Conservation (phyloP, 2,113 vertebrate species). For the Synodontis membranacea region DNA sequence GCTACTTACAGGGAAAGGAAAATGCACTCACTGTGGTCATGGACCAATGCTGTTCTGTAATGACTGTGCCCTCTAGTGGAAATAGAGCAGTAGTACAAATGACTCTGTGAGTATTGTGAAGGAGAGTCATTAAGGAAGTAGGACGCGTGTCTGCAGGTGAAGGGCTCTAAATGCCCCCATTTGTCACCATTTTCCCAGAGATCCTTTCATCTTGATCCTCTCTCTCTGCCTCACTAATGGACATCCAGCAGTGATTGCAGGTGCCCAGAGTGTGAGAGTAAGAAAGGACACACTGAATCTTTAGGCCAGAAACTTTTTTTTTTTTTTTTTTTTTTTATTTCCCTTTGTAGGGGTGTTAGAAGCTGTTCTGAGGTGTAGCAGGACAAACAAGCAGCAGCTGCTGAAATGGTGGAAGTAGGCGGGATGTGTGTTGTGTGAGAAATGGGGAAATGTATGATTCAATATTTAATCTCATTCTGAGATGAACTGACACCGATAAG, state of each 20-base stretch:
- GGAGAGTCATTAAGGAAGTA: constrained; percentile 57
- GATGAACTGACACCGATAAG: constrained; percentile 55
- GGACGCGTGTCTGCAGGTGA: constrained; percentile 58
- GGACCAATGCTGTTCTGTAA: constrained; percentile 50
- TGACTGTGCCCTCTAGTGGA: constrained; percentile 73
- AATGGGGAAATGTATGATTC: constrained; percentile 45
- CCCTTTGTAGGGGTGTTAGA: constrained; percentile 43
- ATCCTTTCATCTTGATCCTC: constrained; percentile 76
- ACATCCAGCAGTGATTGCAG: constrained; percentile 57
- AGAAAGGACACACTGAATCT: constrained; percentile 37
- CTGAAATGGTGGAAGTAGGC: constrained; percentile 34
- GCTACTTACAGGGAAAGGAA: constrained; percentile 57
- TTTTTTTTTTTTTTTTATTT: constrained; percentile 41
- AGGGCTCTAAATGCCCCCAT: constrained; percentile 73
- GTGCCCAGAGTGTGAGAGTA: constrained; percentile 56
- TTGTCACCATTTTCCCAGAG: constrained; percentile 72
- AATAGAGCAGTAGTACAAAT: not conserved
- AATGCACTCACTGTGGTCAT: constrained; percentile 57
- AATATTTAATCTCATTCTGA: constrained; percentile 49
- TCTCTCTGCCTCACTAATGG: constrained; percentile 69
- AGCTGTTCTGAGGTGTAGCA: constrained; percentile 44
- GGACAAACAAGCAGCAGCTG: constrained; percentile 43
- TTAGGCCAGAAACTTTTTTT: constrained; percentile 49
- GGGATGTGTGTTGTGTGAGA: constrained; percentile 38
- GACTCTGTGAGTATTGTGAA: constrained; percentile 50